These are phyloP conservation scores for Geothlypis trichas DNA, from an alignment of 2,113 vertebrate genomes.

Conservation along the genomic window DNA sequence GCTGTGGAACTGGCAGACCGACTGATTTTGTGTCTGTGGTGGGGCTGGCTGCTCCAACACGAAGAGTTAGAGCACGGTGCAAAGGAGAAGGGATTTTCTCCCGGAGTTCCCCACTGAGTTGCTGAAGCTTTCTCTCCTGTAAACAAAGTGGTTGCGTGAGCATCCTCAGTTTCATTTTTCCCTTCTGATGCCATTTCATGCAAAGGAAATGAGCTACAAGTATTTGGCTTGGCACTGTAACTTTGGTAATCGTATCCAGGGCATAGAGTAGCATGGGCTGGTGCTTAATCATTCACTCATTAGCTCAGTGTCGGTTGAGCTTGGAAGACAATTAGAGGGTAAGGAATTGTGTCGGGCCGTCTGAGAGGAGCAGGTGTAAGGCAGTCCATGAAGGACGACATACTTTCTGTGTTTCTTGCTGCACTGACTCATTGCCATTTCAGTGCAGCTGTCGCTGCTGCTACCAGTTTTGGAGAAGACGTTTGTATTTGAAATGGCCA, in stretches of 20 bases:
- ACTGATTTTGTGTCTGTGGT: background rate
- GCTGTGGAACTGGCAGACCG: background rate
- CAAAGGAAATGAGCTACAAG: constrained; percentile 38
- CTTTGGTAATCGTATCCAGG: constrained; percentile 62
- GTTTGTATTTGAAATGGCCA: background rate
- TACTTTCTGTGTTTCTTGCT: background rate
- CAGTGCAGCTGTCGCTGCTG: constrained; percentile 7
- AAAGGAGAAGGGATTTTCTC: background rate
- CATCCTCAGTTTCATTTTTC: background rate
- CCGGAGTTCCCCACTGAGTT: rapidly evolving
- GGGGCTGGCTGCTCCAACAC: rapidly evolving
- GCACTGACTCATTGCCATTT: background rate
- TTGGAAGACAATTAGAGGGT: constrained; percentile 55
- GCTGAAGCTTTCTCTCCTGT: background rate
- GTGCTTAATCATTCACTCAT: constrained; percentile 55
- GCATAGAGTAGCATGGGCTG: constrained; percentile 50
- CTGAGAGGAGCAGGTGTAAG: constrained; percentile 3
- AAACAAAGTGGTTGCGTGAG: background rate
- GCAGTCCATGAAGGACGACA: background rate
- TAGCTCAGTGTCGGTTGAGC: constrained; percentile 25
- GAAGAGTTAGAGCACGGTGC: rapidly evolving
- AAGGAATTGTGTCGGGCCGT: constrained; percentile 47
- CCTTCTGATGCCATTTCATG: background rate
- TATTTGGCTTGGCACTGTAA: constrained; percentile 39
- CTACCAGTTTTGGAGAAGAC: background rate